These are phyloP conservation scores for Listrodromus nycthemerus DNA, from an alignment of 2,888 invertebrate species.

Conservation along the genomic window DNA sequence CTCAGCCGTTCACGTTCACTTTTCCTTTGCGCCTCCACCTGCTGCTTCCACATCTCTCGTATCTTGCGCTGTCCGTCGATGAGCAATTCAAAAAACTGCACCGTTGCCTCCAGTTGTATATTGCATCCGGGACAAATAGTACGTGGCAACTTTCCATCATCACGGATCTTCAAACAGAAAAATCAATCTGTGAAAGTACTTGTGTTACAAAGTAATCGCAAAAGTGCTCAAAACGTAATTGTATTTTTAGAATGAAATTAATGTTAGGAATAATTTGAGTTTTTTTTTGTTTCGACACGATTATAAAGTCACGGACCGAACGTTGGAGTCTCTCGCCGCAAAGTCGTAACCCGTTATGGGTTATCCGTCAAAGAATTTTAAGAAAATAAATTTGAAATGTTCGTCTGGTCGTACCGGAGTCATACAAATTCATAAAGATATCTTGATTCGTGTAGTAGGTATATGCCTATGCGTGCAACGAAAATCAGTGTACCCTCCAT, in stretches of 20 bases:
- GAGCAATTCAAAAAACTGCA: constrained; percentile 90
- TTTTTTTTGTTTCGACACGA: not conserved
- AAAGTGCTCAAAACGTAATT: not conserved
- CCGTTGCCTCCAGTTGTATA: constrained; percentile 90
- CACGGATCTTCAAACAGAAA: constrained; percentile 86
- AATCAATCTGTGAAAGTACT: not conserved
- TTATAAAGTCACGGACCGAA: not conserved
- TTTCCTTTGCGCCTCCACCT: constrained; percentile 83
- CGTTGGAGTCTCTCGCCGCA: not conserved
- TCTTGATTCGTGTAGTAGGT: constrained; percentile 82
- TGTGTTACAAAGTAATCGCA: not conserved
- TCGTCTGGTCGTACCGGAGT: constrained; percentile 3
- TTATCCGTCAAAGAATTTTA: not conserved
- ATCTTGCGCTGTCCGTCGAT: constrained; percentile 89
- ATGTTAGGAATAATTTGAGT: not conserved
- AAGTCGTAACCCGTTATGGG: not conserved
- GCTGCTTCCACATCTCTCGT: constrained; percentile 84
- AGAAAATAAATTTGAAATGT: constrained; percentile 27
- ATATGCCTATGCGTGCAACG: constrained; percentile 72
- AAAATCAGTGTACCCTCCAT: constrained; percentile 81
- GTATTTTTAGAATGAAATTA: not conserved
- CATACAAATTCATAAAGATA: constrained; percentile 63
- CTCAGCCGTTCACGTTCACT: constrained; percentile 80
- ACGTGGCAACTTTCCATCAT: constrained; percentile 89
- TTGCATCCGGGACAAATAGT: constrained; percentile 92